Conservation (phyloP, 2,888 invertebrate genomes). For the Epirrhoe alternata region DNA sequence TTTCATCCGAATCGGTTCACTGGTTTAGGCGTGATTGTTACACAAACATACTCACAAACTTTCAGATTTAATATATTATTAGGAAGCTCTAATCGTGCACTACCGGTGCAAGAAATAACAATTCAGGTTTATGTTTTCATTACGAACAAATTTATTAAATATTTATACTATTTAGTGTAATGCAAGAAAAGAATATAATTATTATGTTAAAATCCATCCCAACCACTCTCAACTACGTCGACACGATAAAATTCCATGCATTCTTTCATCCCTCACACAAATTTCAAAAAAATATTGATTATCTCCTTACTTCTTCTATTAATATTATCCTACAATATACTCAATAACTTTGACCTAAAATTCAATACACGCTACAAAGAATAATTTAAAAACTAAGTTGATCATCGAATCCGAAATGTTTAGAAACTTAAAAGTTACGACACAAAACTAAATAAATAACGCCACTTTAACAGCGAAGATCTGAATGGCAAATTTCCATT, state of each 20-base stretch:
- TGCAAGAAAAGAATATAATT: constrained; percentile 4
- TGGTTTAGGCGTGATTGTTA: too few relatives aligned
- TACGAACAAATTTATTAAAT: constrained; percentile 38
- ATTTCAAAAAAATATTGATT: constrained; percentile 8
- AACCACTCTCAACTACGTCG: constrained; percentile 13
- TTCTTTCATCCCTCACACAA: constrained; percentile 11
- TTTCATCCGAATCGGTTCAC: too few relatives aligned
- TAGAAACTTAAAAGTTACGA: not conserved
- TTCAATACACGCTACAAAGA: constrained; percentile 10
- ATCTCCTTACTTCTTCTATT: not conserved
- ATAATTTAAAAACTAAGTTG: not conserved
- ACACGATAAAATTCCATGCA: constrained; percentile 16
- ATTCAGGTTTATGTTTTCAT: constrained; percentile 16
- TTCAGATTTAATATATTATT: too few relatives aligned
- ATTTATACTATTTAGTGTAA: constrained; percentile 24
- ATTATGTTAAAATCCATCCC: constrained; percentile 9
- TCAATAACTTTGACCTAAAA: constrained; percentile 20
- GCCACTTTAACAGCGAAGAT: not conserved
- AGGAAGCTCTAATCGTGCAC: not conserved
- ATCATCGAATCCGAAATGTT: not conserved
- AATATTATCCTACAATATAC: not conserved
- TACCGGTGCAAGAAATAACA: constrained; percentile 7
- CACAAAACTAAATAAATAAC: not conserved
- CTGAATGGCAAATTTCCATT: not conserved
- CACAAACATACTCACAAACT: too few relatives aligned